These are phyloP conservation scores for Andrena hattorfiana DNA, from an alignment of 2,888 invertebrate species.

Conservation along the genomic window DNA sequence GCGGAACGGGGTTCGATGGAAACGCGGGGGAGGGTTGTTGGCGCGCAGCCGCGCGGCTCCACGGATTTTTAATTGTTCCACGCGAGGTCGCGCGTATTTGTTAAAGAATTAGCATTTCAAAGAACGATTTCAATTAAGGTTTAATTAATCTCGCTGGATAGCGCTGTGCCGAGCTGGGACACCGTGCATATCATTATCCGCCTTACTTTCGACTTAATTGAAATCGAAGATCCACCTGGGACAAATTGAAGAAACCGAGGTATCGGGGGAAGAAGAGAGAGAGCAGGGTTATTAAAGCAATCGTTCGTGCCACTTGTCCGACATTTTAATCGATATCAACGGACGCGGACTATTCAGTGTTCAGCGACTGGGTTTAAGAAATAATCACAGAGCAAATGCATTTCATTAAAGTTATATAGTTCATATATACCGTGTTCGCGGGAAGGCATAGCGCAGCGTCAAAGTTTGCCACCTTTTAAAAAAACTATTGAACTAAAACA, in stretches of 20 bases:
- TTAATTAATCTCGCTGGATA: conserved; percentile 84
- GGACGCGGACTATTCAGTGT: neutral
- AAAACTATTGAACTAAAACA: neutral
- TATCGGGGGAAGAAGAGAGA: neutral
- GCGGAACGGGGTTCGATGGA: neutral
- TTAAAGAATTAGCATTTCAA: conserved; percentile 85
- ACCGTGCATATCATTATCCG: conserved; percentile 77
- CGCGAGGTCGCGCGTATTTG: conserved; percentile 79
- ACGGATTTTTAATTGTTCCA: conserved; percentile 76
- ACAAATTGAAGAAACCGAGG: conserved; percentile 35
- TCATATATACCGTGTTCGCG: no score
- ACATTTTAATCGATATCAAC: neutral
- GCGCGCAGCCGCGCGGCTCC: neutral
- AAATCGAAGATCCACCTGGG: conserved; percentile 75
- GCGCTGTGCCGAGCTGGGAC: conserved; percentile 45
- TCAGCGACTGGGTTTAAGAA: neutral
- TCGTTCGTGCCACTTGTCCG: neutral
- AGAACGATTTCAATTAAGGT: conserved; percentile 84
- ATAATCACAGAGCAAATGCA: neutral
- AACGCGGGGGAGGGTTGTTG: neutral
- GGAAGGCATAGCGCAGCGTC: neutral
- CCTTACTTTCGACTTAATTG: conserved; percentile 84
- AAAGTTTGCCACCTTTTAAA: conserved; percentile 7
- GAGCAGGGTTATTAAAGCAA: conserved; percentile 24
- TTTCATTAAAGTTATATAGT: neutral